Percentiles rank a stretch among this genome's conserved stretches.
These are phyloP conservation scores for Ammodramus savannarum DNA, from an alignment of 2,113 vertebrate genomes.

Conservation along the genomic window DNA sequence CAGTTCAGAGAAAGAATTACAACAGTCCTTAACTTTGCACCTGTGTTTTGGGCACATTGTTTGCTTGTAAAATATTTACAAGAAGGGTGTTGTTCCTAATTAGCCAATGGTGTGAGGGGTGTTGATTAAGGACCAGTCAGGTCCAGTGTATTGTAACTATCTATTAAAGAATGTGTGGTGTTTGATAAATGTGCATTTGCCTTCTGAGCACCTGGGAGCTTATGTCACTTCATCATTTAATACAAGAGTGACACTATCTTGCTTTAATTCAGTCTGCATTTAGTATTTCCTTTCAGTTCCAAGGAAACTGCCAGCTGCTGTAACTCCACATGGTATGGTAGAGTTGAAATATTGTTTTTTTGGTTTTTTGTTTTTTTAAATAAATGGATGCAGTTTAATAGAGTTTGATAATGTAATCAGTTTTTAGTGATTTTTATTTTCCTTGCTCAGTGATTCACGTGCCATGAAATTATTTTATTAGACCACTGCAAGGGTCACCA, in stretches of 20 bases:
- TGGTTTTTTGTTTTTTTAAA: neutral
- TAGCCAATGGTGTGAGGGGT: neutral
- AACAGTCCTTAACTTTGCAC: neutral
- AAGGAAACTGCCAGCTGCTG: no score
- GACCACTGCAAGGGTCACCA: slow-evolving; percentile 40
- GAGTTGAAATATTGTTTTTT: neutral
- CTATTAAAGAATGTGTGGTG: neutral
- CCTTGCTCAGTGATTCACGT: slow-evolving; percentile 22
- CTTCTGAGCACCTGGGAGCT: neutral
- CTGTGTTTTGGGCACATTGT: neutral
- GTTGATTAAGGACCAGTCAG: neutral
- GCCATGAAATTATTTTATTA: slow-evolving; percentile 67
- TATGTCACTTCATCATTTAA: neutral
- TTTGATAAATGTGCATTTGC: neutral
- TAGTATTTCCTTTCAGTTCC: neutral
- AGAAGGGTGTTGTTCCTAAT: neutral
- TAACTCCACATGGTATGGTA: neutral
- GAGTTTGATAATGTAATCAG: slow-evolving; percentile 39
- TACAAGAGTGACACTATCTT: neutral
- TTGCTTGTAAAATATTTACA: neutral
- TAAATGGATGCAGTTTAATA: neutral
- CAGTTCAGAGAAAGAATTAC: neutral
- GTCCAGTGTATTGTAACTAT: neutral
- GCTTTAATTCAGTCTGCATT: neutral
- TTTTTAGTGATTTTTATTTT: neutral